Percentiles rank a stretch among this genome's conserved stretches.
Conservation (phyloP, 35 echinoderm and acorn worm species). For the Anneissia japonica region DNA sequence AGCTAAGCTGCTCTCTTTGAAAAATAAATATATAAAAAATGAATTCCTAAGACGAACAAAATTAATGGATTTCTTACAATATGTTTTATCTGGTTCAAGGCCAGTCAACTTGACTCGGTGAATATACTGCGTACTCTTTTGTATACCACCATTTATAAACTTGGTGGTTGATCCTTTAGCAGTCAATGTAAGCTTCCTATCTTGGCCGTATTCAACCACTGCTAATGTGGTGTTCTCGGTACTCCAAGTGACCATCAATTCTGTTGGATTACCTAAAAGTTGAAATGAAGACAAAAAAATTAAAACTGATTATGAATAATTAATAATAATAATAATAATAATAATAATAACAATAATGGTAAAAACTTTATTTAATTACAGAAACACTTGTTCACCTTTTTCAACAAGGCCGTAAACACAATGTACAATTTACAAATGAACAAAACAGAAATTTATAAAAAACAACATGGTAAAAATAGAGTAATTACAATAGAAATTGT, state of each 20-base stretch:
- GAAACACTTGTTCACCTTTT: no score
- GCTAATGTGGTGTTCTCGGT: conserved; percentile 40
- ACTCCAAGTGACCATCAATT: conserved; percentile 82
- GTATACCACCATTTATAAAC: conserved; percentile 56
- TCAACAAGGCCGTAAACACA: no score
- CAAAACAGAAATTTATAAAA: no score
- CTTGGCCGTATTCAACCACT: conserved; percentile 49
- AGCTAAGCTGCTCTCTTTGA: not conserved
- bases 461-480: no score
- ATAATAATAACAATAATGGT: not conserved
- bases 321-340: not conserved
- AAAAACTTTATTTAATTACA: not conserved
- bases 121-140: conserved; percentile 23
- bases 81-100: conserved; percentile 37
- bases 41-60: not conserved
- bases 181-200: not conserved
- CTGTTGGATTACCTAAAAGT: conserved; percentile 36
- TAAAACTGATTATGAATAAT: not conserved
- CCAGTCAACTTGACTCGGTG: conserved; percentile 41
- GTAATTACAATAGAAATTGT: no score
- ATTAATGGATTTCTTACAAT: no score
- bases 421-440: no score
- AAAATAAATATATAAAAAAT: not conserved
- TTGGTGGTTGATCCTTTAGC: conserved; percentile 34
- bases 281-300: no score